phyloP scores from a whole-genome alignment of 1,140 invertebrate genomes.

The Phocides pigmalion region DNA sequence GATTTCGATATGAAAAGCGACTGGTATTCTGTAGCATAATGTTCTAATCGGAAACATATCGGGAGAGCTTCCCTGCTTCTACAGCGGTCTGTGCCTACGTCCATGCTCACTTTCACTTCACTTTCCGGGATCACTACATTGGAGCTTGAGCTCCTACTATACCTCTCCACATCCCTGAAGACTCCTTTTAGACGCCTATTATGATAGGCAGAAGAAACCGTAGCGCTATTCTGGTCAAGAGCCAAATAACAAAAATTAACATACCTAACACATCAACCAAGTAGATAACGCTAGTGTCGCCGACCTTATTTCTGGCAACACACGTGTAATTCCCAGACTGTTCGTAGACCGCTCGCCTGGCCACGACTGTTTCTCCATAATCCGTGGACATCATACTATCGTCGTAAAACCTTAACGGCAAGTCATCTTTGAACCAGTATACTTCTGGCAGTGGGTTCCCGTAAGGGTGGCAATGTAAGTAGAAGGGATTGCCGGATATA shows the following conservation, averaged over 20 bases:
- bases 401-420: conserved; percentile 64
- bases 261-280: conserved; percentile 73
- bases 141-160: no score
- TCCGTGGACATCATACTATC: conserved; percentile 64
- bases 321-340: conserved; percentile 77
- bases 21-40: no score
- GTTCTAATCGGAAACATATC: no score
- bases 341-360: conserved; percentile 49
- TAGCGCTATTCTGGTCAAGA: no score
- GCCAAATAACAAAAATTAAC: conserved; percentile 36
- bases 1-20: no score
- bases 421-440: conserved; percentile 76
- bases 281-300: conserved; percentile 62
- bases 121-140: no score
- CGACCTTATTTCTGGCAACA: conserved; percentile 69
- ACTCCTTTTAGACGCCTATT: no score
- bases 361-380: conserved; percentile 62
- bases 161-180: no score
- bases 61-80: no score
- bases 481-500: conserved; percentile 66
- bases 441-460: conserved; percentile 71
- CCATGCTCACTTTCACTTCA: no score
- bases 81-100: no score
- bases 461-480: conserved; percentile 69
- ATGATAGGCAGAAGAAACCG: no score